phyloP scores from a whole-genome alignment of 2,113 vertebrate species.

The Ciconia boyciana region DNA sequence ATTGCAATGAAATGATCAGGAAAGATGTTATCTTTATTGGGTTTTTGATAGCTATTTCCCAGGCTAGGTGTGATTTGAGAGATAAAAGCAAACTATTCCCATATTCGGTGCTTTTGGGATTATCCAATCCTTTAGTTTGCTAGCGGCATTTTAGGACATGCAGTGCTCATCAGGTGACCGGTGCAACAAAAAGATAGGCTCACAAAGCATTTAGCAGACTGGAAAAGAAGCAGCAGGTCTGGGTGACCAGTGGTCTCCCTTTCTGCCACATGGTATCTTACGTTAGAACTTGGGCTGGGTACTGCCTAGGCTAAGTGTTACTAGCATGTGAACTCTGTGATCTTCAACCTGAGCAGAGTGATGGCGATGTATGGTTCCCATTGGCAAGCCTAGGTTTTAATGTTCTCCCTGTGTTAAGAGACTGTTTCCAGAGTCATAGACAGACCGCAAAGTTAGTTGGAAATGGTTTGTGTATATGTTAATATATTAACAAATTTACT shows the following conservation, averaged over 20 bases:
- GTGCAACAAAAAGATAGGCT: background rate
- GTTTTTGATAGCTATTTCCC: background rate
- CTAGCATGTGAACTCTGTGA: background rate
- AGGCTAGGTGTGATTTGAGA: background rate
- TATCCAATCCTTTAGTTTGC: background rate
- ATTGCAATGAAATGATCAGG: background rate
- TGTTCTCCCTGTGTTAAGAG: background rate
- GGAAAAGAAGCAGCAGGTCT: background rate
- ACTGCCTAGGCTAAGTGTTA: background rate
- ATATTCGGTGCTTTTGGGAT: background rate
- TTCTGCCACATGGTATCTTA: background rate
- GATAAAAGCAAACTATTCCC: background rate
- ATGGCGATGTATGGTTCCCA: fast-evolving
- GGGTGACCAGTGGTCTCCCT: background rate
- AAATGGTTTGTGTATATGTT: background rate
- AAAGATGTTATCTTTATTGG: background rate
- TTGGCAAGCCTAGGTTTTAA: background rate
- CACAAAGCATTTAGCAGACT: fast-evolving
- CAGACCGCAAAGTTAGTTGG: background rate
- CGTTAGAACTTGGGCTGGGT: background rate
- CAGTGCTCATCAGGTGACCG: fast-evolving
- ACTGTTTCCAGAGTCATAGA: background rate
- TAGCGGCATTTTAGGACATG: background rate
- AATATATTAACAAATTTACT: background rate
- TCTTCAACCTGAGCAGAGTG: background rate